Base-by-base conservation (phyloP, 1,140 invertebrate species). In the Bombyx mandarina region DNA sequence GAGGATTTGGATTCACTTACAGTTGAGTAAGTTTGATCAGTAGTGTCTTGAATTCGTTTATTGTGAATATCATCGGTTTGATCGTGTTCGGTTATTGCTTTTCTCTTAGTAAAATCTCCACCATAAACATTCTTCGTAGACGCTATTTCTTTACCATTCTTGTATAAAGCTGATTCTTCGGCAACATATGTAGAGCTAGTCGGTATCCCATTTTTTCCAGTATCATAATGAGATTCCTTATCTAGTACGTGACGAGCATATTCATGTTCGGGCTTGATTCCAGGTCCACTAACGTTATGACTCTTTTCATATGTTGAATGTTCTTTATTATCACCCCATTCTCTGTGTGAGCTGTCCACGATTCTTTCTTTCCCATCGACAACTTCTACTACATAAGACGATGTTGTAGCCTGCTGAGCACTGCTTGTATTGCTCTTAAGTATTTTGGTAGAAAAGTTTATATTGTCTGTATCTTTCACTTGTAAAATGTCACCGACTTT, bases 321-420 rank as follows among this genome's bases (percentile, higher is more conserved):
- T n/a, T 88, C 80, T 63, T 89, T 79, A 52, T 77, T 87, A 56
- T 88, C 83, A 26, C 87, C 89, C 73, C 89, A 88, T 76, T 91
- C 90, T 66, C 89, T 82, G 52, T 90, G 88, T 59, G 86, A 84
- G 61, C 82, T 84, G 60, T 91, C 89, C 4, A 91, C 77, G 42
- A 91, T 76, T 57, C 77, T 76, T 73, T 91, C 88, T 67, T 90
- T 88, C 35, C 90, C 90, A 67, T 91, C 89, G 12, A 91, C 86
- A 26, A 91, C 85, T 82, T 90, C 88, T 61, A 90, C 78, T 3
- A 88, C 87, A 56, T 90, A 90, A 57, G 88, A 90, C 7, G 85
- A 89, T 7, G 88, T 88, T 1, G 89, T 89, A 50, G 87, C 89
- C 71, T 88, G 82, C 35, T 86, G 75, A 56, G 88, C 82, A 62